phyloP scores from a whole-genome alignment of 2,113 vertebrate genomes.

The Psilopsiagon aurifrons region DNA sequence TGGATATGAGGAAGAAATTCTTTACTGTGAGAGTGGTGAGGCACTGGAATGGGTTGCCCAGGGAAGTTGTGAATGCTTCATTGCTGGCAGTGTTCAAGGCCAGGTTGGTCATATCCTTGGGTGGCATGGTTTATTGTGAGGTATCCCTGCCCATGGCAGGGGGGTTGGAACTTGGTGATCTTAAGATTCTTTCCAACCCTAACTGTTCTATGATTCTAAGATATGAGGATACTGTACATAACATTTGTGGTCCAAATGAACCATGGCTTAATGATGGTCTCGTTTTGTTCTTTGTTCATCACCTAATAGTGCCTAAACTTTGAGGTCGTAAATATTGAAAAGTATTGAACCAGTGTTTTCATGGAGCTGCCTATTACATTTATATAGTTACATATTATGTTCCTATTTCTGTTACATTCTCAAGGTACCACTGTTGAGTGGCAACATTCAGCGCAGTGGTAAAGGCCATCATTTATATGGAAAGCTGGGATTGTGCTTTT shows the following conservation, averaged over 20 bases:
- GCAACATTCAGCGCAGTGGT: neutral
- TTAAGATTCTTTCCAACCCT: no score
- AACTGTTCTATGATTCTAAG: neutral
- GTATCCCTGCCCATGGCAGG: no score
- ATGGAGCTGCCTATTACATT: neutral
- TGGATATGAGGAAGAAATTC: no score
- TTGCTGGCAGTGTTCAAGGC: no score
- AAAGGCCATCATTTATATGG: neutral
- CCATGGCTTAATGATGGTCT: fast-evolving
- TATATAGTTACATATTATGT: neutral
- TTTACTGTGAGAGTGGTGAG: no score
- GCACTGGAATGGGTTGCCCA: no score
- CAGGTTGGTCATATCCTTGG: no score
- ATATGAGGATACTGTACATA: fast-evolving
- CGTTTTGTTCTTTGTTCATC: neutral
- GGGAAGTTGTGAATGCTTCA: no score
- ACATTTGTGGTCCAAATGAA: neutral
- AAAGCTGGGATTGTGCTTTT: neutral
- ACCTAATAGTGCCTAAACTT: neutral
- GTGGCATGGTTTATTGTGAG: no score
- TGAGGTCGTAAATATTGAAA: neutral
- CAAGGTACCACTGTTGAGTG: neutral
- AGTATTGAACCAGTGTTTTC: neutral
- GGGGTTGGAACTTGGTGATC: no score
- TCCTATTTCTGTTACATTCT: neutral